Evolutionary conservation across 2,113 vertebrate genomes (phyloP).

Genomic region (Semnornis frantzii): DNA sequence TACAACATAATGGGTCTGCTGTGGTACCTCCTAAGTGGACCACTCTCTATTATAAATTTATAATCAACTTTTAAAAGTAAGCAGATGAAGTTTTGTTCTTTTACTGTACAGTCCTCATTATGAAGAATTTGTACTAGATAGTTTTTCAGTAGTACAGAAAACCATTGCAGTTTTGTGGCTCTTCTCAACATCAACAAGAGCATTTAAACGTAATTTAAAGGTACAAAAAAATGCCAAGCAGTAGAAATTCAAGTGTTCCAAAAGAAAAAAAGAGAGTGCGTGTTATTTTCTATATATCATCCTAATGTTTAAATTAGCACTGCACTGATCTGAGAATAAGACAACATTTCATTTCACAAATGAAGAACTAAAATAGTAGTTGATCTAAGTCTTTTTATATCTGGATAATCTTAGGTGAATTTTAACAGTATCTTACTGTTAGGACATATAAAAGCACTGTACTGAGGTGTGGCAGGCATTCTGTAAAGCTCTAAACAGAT

Average conservation of each 20-base stretch:
- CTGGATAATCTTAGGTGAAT: neutral
- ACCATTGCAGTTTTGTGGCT: neutral
- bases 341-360: neutral
- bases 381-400: neutral
- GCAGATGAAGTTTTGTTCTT: neutral
- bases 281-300: neutral
- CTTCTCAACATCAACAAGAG: neutral
- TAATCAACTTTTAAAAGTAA: neutral
- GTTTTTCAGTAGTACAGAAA: neutral
- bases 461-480: neutral
- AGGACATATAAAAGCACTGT: neutral
- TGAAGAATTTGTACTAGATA: neutral
- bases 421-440: neutral
- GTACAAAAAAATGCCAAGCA: neutral
- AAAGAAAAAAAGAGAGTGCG: neutral
- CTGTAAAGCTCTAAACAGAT: neutral
- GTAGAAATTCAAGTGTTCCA: neutral
- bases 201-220: neutral
- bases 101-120: neutral
- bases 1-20: no score
- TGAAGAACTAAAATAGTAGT: neutral
- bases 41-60: neutral
- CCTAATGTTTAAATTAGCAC: neutral
- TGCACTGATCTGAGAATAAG: neutral
- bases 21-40: neutral